Base-by-base conservation (phyloP, 2,888 invertebrate genomes). In the Plebejus melissa region DNA sequence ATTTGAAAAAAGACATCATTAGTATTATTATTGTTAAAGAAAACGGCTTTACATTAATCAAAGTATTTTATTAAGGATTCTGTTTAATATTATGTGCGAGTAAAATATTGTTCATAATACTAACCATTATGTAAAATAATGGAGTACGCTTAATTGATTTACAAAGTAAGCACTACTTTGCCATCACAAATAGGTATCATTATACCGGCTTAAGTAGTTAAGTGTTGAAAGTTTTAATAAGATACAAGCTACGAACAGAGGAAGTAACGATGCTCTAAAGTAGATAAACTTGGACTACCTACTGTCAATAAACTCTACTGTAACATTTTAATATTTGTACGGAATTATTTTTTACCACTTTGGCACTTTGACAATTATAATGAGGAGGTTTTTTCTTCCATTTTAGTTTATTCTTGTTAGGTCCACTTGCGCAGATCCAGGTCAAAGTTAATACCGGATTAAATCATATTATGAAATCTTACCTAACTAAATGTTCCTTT, bases 201-300 rank as follows among this genome's bases (percentile, higher is more conserved):
- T 65, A 65, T 65, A 65, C 65, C 65, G 65, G 65, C 65, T 65
- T 65, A 65, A 65, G 65, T 32, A 65, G 65, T 65, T 65, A 22
- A 65, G 65, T 32, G 65, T 65, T 65, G 65, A 32, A 65, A 65
- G 65, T 65, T 65, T 65, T 65, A 65, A 65, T 65, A 65, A 65
- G 65, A 65, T 65, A 65, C 65, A 65, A 32, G 65, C 32, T 65
- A 13, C 32, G 5, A 65, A 65, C 65, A 65, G 65, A 36, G 65
- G 32, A 65, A 65, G 65, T 36, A 65, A 65, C 65, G 32, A 65
- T 65, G 65, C 65, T 65, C 11, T 32, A 65, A 65, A 65, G 65
- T 36, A 36, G 65, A 65, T 65, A 65, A 65, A 65, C 65, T 65
- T 36, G 1, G 65, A 65, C 65, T 65, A 65, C 65, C 65, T 65